phyloP scores from a whole-genome alignment of 1,140 invertebrate genomes.

The Drosophila lacertosa region DNA sequence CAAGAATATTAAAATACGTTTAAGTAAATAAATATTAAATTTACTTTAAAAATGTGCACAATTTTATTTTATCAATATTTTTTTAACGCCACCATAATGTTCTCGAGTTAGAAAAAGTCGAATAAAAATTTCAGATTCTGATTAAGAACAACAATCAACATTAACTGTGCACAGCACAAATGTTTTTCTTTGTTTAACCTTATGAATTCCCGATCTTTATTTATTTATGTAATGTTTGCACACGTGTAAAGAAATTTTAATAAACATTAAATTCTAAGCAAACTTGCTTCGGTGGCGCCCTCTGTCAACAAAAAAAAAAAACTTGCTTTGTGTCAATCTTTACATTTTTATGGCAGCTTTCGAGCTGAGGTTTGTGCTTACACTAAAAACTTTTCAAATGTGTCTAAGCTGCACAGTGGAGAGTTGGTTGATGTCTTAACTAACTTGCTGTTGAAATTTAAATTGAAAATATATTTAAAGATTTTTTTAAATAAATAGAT shows the following conservation, averaged over 20 bases:
- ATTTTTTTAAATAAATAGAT: background rate
- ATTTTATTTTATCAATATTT: no score
- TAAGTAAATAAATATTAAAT: no score
- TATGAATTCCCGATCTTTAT: no score
- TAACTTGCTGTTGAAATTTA: background rate
- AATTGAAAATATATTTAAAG: background rate
- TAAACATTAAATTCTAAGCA: background rate
- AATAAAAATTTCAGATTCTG: no score
- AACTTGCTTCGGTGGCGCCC: constrained; percentile 10
- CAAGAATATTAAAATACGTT: no score
- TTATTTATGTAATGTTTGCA: background rate
- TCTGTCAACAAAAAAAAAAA: constrained; percentile 1
- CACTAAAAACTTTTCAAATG: background rate
- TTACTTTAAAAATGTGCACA: no score
- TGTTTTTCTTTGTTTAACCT: no score
- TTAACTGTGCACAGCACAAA: no score
- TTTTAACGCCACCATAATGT: no score
- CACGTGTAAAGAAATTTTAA: background rate
- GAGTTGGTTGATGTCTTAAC: background rate
- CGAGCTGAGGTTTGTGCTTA: background rate
- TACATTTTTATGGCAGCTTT: constrained; percentile 49
- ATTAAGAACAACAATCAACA: no score
- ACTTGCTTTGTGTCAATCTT: background rate
- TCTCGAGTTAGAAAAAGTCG: no score
- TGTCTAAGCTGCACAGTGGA: background rate